Conservation (phyloP, 2,113 vertebrate species). For the Sturnus vulgaris region DNA sequence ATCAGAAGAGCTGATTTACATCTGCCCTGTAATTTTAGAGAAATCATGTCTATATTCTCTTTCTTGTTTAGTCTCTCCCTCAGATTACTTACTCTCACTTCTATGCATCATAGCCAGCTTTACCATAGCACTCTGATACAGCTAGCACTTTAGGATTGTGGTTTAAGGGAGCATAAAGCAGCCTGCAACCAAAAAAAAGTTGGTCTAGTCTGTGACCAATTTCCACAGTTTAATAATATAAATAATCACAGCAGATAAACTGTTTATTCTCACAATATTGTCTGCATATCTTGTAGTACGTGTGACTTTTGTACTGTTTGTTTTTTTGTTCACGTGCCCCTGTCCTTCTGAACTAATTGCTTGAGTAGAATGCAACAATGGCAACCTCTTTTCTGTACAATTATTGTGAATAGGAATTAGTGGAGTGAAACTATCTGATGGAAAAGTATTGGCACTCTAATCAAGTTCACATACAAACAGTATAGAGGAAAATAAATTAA, state of each 20-base stretch:
- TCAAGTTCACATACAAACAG: not conserved
- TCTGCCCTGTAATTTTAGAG: not conserved
- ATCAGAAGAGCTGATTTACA: not conserved
- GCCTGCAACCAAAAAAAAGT: not conserved
- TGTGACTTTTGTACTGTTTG: not conserved
- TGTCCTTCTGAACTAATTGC: not conserved
- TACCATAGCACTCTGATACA: not conserved
- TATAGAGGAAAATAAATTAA: not conserved
- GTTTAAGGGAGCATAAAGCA: not conserved
- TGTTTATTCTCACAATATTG: not conserved
- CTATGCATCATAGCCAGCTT: not conserved
- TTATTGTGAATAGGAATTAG: not conserved
- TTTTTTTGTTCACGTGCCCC: not conserved
- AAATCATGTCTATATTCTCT: not conserved
- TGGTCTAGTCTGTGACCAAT: not conserved
- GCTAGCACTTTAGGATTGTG: not conserved
- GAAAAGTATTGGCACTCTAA: not conserved
- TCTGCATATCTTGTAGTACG: not conserved
- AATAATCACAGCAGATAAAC: not conserved
- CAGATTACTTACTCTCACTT: not conserved
- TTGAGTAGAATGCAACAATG: not conserved
- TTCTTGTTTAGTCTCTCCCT: not conserved
- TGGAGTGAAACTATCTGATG: not conserved
- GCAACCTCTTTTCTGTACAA: not conserved
- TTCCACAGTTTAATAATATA: not conserved